Percentiles rank a stretch among this genome's conserved stretches.
Conservation (phyloP, 2,888 invertebrate species). For the Melanostoma mellinum region DNA sequence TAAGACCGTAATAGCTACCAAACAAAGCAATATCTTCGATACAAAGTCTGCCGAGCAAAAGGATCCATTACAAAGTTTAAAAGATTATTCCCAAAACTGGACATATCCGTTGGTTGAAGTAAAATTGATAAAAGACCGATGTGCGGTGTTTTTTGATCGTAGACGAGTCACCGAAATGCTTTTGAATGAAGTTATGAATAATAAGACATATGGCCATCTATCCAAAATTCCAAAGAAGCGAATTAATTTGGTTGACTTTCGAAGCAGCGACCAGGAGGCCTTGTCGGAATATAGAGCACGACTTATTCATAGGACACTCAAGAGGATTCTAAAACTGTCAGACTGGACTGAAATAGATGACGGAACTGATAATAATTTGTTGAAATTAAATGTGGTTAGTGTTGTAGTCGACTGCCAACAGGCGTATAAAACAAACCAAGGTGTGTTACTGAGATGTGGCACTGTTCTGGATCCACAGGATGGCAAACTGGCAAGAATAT, state of each 20-base stretch:
- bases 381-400: conserved; percentile 48
- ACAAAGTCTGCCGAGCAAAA: conserved; percentile 4
- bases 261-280: conserved; percentile 31
- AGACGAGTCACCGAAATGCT: conserved; percentile 68
- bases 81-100: conserved; percentile 75
- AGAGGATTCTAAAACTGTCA: conserved; percentile 75
- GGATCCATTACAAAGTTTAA: conserved; percentile 47
- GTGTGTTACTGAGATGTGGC: conserved; percentile 83
- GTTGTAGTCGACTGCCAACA: conserved; percentile 21
- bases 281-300: conserved; percentile 76
- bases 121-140: conserved; percentile 74
- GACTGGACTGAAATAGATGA: conserved; percentile 74
- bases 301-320: conserved; percentile 73
- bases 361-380: conserved; percentile 76
- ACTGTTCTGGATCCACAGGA: conserved; percentile 84
- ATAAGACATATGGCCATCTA: conserved; percentile 60
- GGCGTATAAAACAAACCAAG: not conserved
- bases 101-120: conserved; percentile 73
- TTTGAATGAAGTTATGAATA: conserved; percentile 73
- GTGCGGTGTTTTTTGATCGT: conserved; percentile 75
- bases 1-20: conserved; percentile 44
- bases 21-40: conserved; percentile 31
- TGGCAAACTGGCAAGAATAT: conserved; percentile 83
- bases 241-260: not conserved
- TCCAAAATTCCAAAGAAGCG: conserved; percentile 35